phyloP scores from a whole-genome alignment of 2,797 vertebrate genomes.

The Adrianichthys oophorus region DNA sequence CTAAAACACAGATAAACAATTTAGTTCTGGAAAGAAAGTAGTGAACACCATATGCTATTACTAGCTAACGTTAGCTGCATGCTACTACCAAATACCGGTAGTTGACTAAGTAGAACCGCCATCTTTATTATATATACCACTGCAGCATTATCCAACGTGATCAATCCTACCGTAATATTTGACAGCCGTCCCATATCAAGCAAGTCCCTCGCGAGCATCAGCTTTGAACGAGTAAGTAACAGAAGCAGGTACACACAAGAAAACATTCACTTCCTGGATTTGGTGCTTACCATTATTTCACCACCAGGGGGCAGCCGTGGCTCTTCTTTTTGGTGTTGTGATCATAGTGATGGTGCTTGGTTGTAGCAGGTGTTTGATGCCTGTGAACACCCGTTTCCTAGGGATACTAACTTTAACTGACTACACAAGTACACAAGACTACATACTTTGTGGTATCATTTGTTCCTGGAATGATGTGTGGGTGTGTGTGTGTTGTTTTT shows the following conservation, averaged over 20 bases:
- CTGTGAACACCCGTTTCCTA: no score
- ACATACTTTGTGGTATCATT: no score
- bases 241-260: not conserved
- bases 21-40: no score
- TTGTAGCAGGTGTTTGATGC: no score
- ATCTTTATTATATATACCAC: not conserved
- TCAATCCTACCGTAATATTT: slow-evolving; percentile 52
- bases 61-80: slow-evolving; percentile 32
- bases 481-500: no score
- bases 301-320: slow-evolving; percentile 45
- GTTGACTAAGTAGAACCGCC: not conserved
- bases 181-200: slow-evolving; percentile 38
- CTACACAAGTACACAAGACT: no score
- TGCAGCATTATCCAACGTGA: not conserved
- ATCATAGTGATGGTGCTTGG: no score
- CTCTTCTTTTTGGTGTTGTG: not conserved
- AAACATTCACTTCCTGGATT: slow-evolving; percentile 55
- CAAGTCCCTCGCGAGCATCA: not conserved
- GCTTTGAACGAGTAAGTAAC: not conserved
- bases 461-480: no score
- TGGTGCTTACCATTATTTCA: not conserved
- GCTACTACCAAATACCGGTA: not conserved
- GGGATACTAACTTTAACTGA: no score
- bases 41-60: not conserved
- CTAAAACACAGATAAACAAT: no score